Percentiles rank a stretch among this genome's conserved stretches.
Evolutionary conservation across 2,888 invertebrate species (phyloP).

Genomic region (Pyralis farinalis): DNA sequence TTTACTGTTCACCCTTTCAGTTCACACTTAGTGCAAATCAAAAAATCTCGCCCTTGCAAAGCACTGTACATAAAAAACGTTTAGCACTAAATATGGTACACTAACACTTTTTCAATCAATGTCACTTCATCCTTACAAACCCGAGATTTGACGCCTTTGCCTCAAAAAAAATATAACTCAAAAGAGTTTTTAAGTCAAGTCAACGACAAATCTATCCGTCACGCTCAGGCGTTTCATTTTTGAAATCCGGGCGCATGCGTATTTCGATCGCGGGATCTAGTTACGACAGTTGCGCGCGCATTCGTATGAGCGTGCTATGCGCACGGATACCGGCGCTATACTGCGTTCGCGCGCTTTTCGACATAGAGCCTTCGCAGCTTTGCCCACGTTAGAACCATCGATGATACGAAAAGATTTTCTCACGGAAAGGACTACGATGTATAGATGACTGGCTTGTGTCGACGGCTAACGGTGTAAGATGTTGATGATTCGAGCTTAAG

Average conservation of each 20-base stretch:
- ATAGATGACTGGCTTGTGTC: slow-evolving; percentile 37
- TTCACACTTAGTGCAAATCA: slow-evolving; percentile 67
- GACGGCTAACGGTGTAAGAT: slow-evolving; percentile 53
- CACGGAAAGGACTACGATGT: slow-evolving; percentile 67
- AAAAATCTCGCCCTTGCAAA: slow-evolving; percentile 66
- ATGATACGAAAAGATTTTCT: slow-evolving; percentile 63
- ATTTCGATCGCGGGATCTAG: slow-evolving; percentile 50
- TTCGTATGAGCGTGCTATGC: slow-evolving; percentile 73
- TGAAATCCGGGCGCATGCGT: slow-evolving; percentile 33
- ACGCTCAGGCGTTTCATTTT: slow-evolving; percentile 53
- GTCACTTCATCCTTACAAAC: slow-evolving; percentile 27
- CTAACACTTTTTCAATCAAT: slow-evolving; percentile 28
- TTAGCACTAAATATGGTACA: slow-evolving; percentile 70
- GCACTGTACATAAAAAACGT: slow-evolving; percentile 58
- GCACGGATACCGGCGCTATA: slow-evolving; percentile 73
- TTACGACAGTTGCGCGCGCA: slow-evolving; percentile 58
- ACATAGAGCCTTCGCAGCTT: slow-evolving; percentile 66
- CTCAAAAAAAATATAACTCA: slow-evolving; percentile 20
- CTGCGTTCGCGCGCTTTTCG: slow-evolving; percentile 80
- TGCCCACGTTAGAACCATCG: slow-evolving; percentile 50
- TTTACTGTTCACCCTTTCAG: slow-evolving; percentile 52
- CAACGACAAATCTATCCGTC: slow-evolving; percentile 43
- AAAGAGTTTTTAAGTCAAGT: slow-evolving; percentile 21
- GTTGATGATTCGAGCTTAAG: slow-evolving; percentile 55
- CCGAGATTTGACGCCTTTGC: slow-evolving; percentile 14